Evolutionary conservation across 2,888 invertebrate species (phyloP), one percentile per base, ranked within the genome.

Genomic region (Rhamnusium bicolor): DNA sequence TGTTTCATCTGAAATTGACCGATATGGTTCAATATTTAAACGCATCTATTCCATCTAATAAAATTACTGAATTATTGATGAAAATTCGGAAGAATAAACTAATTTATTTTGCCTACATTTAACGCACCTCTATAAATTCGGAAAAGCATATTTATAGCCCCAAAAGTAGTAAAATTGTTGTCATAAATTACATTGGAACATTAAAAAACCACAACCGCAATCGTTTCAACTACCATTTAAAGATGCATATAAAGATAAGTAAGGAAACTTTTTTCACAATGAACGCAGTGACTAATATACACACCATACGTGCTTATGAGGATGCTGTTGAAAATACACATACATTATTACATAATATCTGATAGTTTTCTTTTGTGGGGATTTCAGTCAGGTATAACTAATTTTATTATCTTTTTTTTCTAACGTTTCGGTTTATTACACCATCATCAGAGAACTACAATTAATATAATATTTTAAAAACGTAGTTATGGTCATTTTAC

Each of bases 101-200:
- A 58, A 32, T 58, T 29, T 18, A 29, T 58, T 54, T 58, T 58
- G 27, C 58, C 32, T 58, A 58, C 32, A 8, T n/a, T 29, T 58
- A 32, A 58, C 58, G 29, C 58, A 58, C 16, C 58, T 3, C 16
- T 32, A 58, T 58, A 58, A 58, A 58, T 58, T 32, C 32, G 16
- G 8, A 32, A 18, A 8, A 32, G 32, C 14, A 58, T 58, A 58
- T 58, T 58, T 58, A 58, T 58, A n/a, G 18, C 14, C 14, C 1
- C n/a, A n/a, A 58, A 58, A 58, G 54, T 54, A 24, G 54, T 24
- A n/a, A 24, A 54, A 54, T 54, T 27, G n/a, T 24, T 29, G 21
- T 58, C 58, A 18, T 58, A 58, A 58, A 58, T 58, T 32, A 32
- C 58, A 7, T 4, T 10, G 32, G 3, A 18, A 29, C 32, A 58